These are phyloP conservation scores for Calypte anna DNA, from an alignment of 2,113 vertebrate species.

Conservation along the genomic window DNA sequence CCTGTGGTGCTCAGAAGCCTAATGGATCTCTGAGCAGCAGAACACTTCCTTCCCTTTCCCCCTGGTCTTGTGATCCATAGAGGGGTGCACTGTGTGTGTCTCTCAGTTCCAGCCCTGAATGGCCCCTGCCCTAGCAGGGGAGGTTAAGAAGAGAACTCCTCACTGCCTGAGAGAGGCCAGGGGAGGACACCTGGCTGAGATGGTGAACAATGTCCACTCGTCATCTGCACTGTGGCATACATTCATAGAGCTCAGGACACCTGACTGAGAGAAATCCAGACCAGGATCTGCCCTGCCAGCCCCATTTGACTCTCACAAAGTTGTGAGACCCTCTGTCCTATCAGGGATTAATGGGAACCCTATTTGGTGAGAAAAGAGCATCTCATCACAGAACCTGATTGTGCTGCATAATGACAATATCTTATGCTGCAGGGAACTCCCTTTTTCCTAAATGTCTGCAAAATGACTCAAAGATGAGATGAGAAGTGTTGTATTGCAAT, in stretches of 20 bases:
- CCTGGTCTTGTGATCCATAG: neutral
- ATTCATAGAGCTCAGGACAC: neutral
- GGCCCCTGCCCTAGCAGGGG: neutral
- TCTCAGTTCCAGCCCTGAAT: neutral
- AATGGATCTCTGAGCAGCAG: neutral
- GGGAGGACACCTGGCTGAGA: neutral
- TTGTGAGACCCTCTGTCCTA: accelerated
- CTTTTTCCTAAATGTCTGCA: neutral
- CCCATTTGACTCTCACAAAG: neutral
- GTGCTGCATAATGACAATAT: neutral
- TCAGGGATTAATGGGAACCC: neutral
- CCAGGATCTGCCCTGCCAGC: accelerated
- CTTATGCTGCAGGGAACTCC: neutral
- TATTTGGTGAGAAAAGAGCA: neutral
- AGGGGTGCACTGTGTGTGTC: neutral
- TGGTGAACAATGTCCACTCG: neutral
- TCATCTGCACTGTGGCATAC: neutral
- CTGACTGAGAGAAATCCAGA: neutral
- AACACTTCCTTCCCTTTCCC: neutral
- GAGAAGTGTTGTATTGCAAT: neutral
- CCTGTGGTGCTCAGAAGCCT: neutral
- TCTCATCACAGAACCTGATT: neutral
- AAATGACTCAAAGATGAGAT: neutral
- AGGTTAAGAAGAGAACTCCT: accelerated
- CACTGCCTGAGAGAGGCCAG: neutral